phyloP scores from a whole-genome alignment of 2,113 vertebrate genomes.

The Phalacrocorax aristotelis region DNA sequence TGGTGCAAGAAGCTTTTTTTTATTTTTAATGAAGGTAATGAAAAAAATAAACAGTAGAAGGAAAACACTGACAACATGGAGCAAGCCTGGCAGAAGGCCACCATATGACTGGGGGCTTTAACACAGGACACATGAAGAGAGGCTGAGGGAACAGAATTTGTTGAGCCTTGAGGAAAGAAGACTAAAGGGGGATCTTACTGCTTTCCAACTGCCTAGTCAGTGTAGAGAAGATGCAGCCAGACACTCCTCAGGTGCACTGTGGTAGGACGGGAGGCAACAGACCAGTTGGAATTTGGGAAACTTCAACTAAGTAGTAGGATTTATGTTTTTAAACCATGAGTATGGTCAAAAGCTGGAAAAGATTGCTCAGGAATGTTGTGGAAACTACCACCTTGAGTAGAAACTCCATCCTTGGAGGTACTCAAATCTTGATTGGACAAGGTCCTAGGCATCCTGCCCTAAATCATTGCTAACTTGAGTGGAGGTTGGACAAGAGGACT shows the following conservation, averaged over 20 bases:
- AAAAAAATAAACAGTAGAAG: not conserved
- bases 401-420: not conserved
- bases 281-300: not conserved
- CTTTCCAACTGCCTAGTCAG: not conserved
- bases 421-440: not conserved
- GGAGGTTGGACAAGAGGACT: rapidly evolving
- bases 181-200: not conserved
- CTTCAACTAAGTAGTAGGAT: not conserved
- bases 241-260: not conserved
- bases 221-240: not conserved
- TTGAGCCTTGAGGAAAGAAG: not conserved
- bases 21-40: not conserved
- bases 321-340: not conserved
- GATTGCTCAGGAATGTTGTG: not conserved
- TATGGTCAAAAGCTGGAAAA: not conserved
- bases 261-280: not conserved
- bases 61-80: not conserved
- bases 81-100: not conserved
- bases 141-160: not conserved
- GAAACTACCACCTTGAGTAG: not conserved
- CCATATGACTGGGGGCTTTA: not conserved
- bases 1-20: not conserved
- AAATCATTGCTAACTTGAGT: not conserved
- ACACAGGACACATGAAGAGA: not conserved
- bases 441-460: not conserved